Evolutionary conservation across 2,113 vertebrate genomes (phyloP).

Genomic region (Psophia crepitans): DNA sequence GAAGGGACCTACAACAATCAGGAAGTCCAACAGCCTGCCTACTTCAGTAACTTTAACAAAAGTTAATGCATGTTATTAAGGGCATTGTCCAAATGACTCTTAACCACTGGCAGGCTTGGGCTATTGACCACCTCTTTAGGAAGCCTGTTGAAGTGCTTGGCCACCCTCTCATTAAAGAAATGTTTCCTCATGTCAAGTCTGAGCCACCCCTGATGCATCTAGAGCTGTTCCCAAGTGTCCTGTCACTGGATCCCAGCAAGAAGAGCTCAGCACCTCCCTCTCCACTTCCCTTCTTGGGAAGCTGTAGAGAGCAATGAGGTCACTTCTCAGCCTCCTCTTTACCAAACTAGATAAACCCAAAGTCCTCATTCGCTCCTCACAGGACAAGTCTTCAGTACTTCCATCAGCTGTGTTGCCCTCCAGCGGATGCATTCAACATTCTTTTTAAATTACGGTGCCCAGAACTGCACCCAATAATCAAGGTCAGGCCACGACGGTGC

Average conservation of each 20-base stretch:
- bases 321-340: too few relatives aligned
- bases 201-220: background rate
- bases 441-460: too few relatives aligned
- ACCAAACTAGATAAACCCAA: too few relatives aligned
- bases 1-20: background rate
- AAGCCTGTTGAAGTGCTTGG: background rate
- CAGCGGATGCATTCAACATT: too few relatives aligned
- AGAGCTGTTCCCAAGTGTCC: too few relatives aligned
- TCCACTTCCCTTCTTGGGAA: background rate
- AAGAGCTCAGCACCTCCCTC: background rate
- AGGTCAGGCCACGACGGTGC: background rate
- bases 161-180: rapidly evolving
- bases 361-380: too few relatives aligned
- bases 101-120: background rate
- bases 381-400: too few relatives aligned
- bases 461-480: too few relatives aligned
- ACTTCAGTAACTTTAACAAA: background rate
- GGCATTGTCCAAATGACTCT: background rate
- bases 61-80: background rate
- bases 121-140: background rate
- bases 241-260: background rate
- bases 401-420: too few relatives aligned
- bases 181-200: background rate
- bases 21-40: background rate
- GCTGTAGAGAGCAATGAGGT: background rate